Evolutionary conservation across 2,888 invertebrate genomes (phyloP).

Genomic region (Oscheius sp.): DNA sequence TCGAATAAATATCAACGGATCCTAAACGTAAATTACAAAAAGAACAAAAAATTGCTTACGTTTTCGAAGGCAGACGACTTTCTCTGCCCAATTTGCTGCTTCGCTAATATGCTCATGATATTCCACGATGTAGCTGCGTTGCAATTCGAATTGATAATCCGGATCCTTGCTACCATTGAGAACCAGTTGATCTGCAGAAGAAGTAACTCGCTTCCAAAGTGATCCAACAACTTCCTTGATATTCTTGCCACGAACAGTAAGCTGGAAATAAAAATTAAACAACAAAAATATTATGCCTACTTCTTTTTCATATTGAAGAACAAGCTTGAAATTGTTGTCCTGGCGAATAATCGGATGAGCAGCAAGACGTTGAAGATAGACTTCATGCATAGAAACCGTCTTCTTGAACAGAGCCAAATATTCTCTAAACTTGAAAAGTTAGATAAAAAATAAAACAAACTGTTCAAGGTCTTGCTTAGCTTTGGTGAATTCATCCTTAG

Average conservation of each 20-base stretch:
- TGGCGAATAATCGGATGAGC: slow-evolving; percentile 82
- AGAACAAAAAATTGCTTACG: slow-evolving; percentile 45
- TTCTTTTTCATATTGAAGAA: slow-evolving; percentile 94
- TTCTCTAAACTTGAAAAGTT: slow-evolving; percentile 77
- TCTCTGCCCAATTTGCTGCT: slow-evolving; percentile 88
- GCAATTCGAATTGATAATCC: slow-evolving; percentile 97
- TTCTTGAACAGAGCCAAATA: slow-evolving; percentile 99
- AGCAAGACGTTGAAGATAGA: slow-evolving; percentile 93
- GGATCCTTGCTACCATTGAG: slow-evolving; percentile 88
- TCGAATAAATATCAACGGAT: slow-evolving; percentile 94
- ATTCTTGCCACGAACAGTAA: slow-evolving; percentile 81
- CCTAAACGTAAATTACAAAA: slow-evolving; percentile 76
- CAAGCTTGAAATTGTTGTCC: slow-evolving; percentile 93
- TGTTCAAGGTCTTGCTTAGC: slow-evolving; percentile 98
- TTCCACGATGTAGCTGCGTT: slow-evolving; percentile 92
- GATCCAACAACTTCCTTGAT: slow-evolving; percentile 93
- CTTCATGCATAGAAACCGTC: slow-evolving; percentile 99
- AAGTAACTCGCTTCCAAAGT: slow-evolving; percentile 83
- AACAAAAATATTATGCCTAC: slow-evolving; percentile 78
- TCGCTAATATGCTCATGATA: slow-evolving; percentile 95
- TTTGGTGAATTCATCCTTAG: slow-evolving; percentile 96
- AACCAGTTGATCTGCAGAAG: slow-evolving; percentile 93
- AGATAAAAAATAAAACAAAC: slow-evolving; percentile 39
- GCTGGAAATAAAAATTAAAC: slow-evolving; percentile 72
- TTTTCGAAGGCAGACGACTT: slow-evolving; percentile 82